Percentiles rank a stretch among this genome's conserved stretches.
These are phyloP conservation scores for Dioctria linearis DNA, from an alignment of 2,888 invertebrate genomes.

Conservation along the genomic window DNA sequence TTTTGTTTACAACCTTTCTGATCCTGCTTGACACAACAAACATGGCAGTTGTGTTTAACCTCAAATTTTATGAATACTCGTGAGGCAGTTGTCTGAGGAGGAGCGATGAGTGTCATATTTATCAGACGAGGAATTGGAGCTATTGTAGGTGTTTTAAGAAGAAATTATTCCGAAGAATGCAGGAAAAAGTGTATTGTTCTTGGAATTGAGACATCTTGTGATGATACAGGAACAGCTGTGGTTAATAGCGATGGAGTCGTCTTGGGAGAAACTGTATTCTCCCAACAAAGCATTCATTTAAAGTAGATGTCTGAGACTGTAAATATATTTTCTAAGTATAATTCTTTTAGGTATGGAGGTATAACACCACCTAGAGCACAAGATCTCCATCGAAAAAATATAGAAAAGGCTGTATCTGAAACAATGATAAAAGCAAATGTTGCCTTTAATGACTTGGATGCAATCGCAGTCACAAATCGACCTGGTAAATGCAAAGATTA, in stretches of 20 bases:
- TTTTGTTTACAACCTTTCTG: conserved; percentile 17
- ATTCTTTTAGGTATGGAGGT: conserved; percentile 73
- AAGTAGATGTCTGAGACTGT: conserved; percentile 72
- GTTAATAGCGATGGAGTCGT: conserved; percentile 81
- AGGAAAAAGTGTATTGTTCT: conserved; percentile 73
- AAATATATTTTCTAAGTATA: not conserved
- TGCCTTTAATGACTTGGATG: conserved; percentile 80
- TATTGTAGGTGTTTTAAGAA: not conserved
- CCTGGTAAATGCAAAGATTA: conserved; percentile 74
- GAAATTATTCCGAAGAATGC: not conserved
- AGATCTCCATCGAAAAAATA: conserved; percentile 84
- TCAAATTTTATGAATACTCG: not conserved
- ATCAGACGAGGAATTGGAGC: not conserved
- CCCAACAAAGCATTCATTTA: conserved; percentile 84
- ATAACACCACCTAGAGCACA: conserved; percentile 91
- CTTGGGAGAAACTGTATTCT: conserved; percentile 85
- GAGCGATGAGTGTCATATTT: not conserved
- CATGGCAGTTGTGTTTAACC: conserved; percentile 1
- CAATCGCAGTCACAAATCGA: conserved; percentile 91
- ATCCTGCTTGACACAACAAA: too few species aligned
- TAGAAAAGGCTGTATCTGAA: conserved; percentile 80
- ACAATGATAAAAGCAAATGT: conserved; percentile 78
- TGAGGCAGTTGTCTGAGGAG: too few species aligned
- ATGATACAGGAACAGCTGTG: conserved; percentile 95
- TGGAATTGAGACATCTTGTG: conserved; percentile 98